Evolutionary conservation across 2,113 vertebrate genomes (phyloP).

Genomic region (Nymphicus hollandicus): DNA sequence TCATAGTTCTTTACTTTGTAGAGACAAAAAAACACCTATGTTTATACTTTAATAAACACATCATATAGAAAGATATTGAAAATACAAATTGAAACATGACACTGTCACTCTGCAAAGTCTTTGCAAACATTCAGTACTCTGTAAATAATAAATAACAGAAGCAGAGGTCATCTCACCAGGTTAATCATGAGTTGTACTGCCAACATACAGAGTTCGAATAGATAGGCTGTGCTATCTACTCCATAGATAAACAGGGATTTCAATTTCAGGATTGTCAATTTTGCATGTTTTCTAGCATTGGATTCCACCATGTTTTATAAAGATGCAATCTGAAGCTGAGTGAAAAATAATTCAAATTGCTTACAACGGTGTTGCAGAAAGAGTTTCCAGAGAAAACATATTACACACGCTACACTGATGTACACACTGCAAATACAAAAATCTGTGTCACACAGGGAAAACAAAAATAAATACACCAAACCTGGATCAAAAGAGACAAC

Average conservation of each 20-base stretch:
- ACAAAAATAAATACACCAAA: neutral
- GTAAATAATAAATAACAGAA: conserved; percentile 19
- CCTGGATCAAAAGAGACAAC: neutral
- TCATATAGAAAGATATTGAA: neutral
- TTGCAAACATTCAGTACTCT: neutral
- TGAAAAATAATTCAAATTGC: neutral
- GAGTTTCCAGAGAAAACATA: neutral
- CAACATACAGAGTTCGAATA: neutral
- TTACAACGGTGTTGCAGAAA: neutral
- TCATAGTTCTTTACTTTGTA: neutral
- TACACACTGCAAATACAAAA: neutral
- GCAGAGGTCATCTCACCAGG: neutral
- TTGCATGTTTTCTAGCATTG: neutral
- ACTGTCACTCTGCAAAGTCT: neutral
- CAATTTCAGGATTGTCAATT: conserved; percentile 22
- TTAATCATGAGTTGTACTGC: neutral
- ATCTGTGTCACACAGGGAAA: neutral
- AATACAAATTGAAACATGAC: neutral
- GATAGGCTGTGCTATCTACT: neutral
- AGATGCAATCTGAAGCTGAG: neutral
- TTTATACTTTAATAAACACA: neutral
- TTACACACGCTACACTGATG: neutral
- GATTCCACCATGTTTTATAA: conserved; percentile 3
- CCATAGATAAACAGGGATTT: conserved; percentile 16
- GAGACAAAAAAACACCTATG: neutral